A percentile compares a stretch with the other conserved stretches of the same genome.
Evolutionary conservation across 1,140 invertebrate genomes (phyloP).

Genomic region (Archivesica marissinica): DNA sequence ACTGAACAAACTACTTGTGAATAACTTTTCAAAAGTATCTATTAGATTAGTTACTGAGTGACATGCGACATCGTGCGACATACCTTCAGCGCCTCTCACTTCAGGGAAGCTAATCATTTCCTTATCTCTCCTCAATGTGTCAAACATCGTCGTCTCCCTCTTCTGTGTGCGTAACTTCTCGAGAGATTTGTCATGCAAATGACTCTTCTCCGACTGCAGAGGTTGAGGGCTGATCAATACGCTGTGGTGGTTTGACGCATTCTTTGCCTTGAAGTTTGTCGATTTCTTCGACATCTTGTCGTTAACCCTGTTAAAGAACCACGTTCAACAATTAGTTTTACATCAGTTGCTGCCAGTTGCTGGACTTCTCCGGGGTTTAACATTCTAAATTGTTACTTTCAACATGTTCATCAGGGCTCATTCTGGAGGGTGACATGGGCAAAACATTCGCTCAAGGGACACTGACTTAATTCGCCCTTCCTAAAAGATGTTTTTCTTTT

Average conservation of each 20-base stretch:
- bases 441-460: no score
- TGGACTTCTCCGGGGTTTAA: no score
- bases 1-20: no score
- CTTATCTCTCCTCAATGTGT: slow-evolving; percentile 69
- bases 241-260: slow-evolving; percentile 74
- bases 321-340: no score
- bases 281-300: slow-evolving; percentile 73
- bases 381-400: no score
- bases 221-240: slow-evolving; percentile 73
- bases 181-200: slow-evolving; percentile 75
- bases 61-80: neutral
- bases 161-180: slow-evolving; percentile 60
- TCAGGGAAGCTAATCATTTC: slow-evolving; percentile 77
- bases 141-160: slow-evolving; percentile 58
- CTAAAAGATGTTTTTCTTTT: no score
- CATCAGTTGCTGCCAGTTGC: no score
- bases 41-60: neutral
- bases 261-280: slow-evolving; percentile 60
- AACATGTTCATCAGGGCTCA: no score
- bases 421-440: no score
- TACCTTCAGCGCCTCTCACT: slow-evolving; percentile 80
- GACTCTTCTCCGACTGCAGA: slow-evolving; percentile 78
- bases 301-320: slow-evolving; percentile 94
- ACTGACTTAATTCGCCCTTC: no score
- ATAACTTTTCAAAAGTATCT: neutral